phyloP scores from a whole-genome alignment of 2,888 invertebrate genomes.

The Noctua pronuba region DNA sequence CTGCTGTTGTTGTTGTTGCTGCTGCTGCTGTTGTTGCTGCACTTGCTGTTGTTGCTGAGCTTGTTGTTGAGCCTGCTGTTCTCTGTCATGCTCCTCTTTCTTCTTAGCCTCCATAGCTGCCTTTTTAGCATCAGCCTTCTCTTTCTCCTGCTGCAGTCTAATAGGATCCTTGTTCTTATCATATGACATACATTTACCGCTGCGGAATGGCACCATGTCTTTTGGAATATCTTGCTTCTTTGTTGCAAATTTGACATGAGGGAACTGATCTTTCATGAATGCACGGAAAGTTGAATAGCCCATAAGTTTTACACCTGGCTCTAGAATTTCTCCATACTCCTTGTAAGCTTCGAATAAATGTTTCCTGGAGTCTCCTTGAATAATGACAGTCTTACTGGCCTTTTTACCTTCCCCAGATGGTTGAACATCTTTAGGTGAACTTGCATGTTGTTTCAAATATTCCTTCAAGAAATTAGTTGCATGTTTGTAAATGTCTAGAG shows the following conservation, averaged over 20 bases:
- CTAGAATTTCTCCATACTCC: constrained; percentile 93
- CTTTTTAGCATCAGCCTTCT: constrained; percentile 88
- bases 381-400: constrained; percentile 87
- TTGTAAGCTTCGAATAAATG: constrained; percentile 94
- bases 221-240: constrained; percentile 89
- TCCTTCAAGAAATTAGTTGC: constrained; percentile 94
- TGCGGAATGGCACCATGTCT: constrained; percentile 88
- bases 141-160: constrained; percentile 87
- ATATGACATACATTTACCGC: constrained; percentile 89
- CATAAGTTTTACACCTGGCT: constrained; percentile 94
- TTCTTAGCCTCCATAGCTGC: constrained; percentile 88
- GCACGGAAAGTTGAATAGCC: constrained; percentile 95
- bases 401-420: constrained; percentile 88
- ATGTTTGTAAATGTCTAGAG: constrained; percentile 94
- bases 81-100: constrained; percentile 87
- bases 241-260: constrained; percentile 93
- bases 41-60: constrained; percentile 81
- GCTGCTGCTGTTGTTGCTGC: constrained; percentile 78
- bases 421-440: constrained; percentile 88
- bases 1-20: constrained; percentile 79
- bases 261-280: constrained; percentile 95
- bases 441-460: constrained; percentile 92
- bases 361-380: constrained; percentile 91
- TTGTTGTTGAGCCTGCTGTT: constrained; percentile 83
- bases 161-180: constrained; percentile 89